phyloP scores from a whole-genome alignment of 1,140 invertebrate genomes.

The Zaprionus ghesquierei region DNA sequence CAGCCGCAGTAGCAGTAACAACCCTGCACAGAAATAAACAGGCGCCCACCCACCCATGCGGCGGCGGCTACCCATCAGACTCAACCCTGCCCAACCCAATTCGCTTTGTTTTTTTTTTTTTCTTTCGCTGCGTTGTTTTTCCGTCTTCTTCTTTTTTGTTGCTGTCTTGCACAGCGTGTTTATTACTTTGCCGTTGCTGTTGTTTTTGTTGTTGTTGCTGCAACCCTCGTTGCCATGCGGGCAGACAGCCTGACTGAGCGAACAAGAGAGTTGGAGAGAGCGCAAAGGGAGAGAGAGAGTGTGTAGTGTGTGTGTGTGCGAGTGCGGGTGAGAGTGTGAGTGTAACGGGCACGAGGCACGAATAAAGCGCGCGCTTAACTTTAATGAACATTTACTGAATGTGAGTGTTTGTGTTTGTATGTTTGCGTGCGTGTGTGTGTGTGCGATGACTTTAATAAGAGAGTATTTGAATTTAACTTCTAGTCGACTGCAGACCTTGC shows the following conservation, averaged over 20 bases:
- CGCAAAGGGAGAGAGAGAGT: background rate
- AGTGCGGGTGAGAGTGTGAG: background rate
- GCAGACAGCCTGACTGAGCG: background rate
- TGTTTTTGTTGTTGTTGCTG: conserved; percentile 37
- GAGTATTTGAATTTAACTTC: conserved; percentile 8
- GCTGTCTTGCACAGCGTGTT: conserved; percentile 44
- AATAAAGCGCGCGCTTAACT: conserved; percentile 42
- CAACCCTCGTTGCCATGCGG: conserved; percentile 60
- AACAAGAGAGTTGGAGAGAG: background rate
- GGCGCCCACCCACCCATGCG: conserved; percentile 25
- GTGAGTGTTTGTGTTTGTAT: conserved; percentile 1
- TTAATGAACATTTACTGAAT: conserved; percentile 48
- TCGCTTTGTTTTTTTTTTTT: conserved; percentile 18
- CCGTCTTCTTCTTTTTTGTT: conserved; percentile 14
- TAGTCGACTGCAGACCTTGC: background rate
- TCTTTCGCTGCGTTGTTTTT: background rate
- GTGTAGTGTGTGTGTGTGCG: background rate
- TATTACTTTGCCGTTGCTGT: conserved; percentile 49
- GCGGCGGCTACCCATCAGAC: background rate
- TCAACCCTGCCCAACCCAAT: background rate
- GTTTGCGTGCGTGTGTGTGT: background rate
- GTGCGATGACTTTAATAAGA: conserved; percentile 15
- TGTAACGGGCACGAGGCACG: background rate
- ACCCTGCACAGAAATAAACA: conserved; percentile 73
- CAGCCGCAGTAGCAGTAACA: conserved; percentile 18